These are phyloP conservation scores for Pammene fasciana DNA, from an alignment of 2,888 invertebrate species.

Conservation along the genomic window DNA sequence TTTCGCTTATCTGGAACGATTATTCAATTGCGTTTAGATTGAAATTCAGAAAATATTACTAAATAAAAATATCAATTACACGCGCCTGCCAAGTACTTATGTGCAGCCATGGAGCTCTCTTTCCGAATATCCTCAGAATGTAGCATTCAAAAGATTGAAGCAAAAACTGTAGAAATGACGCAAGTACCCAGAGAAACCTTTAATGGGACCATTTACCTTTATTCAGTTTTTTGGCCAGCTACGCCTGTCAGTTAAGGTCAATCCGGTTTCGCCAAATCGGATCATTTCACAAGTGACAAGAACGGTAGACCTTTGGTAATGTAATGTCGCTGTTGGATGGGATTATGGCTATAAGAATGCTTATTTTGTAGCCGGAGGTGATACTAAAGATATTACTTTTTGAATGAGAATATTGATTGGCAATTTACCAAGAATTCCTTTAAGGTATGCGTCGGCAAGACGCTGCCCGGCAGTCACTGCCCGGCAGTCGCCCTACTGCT, in stretches of 20 bases:
- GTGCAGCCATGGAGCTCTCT: neutral
- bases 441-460: too few species aligned
- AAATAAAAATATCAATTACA: too few species aligned
- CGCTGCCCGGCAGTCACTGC: too few species aligned
- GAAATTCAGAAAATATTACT: too few species aligned
- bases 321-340: constrained; percentile 3
- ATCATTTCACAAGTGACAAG: constrained; percentile 14
- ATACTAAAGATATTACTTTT: neutral
- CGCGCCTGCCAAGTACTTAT: too few species aligned
- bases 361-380: neutral
- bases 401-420: neutral
- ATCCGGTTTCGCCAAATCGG: constrained; percentile 26
- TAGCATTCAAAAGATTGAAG: neutral
- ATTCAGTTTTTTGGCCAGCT: constrained; percentile 8
- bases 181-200: constrained; percentile 11
- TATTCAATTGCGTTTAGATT: too few species aligned
- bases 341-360: neutral
- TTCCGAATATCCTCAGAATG: neutral
- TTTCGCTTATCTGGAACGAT: too few species aligned
- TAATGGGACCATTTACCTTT: constrained; percentile 9
- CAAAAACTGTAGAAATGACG: neutral
- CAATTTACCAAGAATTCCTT: too few species aligned
- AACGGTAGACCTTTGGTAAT: constrained; percentile 10
- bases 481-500: too few species aligned
- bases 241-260: constrained; percentile 17